Base-by-base conservation (phyloP, 1,140 invertebrate genomes). In the Acromyrmex charruanus region DNA sequence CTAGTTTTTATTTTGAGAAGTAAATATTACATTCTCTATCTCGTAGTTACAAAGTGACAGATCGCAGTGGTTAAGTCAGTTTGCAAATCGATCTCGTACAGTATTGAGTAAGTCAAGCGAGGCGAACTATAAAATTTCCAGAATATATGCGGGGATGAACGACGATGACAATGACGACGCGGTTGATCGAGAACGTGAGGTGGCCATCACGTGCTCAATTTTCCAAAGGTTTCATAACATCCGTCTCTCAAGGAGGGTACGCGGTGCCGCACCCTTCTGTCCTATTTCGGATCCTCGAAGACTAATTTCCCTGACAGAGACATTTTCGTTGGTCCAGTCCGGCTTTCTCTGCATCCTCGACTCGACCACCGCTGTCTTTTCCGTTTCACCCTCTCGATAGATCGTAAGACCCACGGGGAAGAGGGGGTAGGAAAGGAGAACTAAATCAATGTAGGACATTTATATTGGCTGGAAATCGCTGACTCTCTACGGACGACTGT, bases 361-460 rank as follows among this genome's bases (percentile, higher is more conserved):
- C 28, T 21, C 80, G 55, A 1, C 28, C 61, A 65, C 61, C 7
- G 28, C 18, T 31, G 63, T 68, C n/a, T 21, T 44, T 21, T 49
- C 39, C 65, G 35, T 44, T n/a, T 7, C 39, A 21, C 35, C 65
- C 65, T 68, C 65, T 4, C 61, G 51, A 63, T 63, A 71, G 79
- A 63, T 69, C 75, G 77, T 86, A 79, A 59, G 39, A 44, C 71
- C 61, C 3, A 63, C 7, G 12, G 14, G 39, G 2, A 7, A 10
- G 16, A 71, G 39, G 6, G 5, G 6, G 31, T 12, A 71, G 68
- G 58, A 75, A 80, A 63, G 55, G 66, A 58, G 81, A 91, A 86
- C 89, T 94, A 95, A 95, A 95, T 94, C 94, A 94, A 94, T 93
- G 92, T 94, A 91, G 91, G 93, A 95, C 94, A 94, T 94, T 95